Conservation (phyloP, 2,797 vertebrate genomes). For the Caiman crocodilus region DNA sequence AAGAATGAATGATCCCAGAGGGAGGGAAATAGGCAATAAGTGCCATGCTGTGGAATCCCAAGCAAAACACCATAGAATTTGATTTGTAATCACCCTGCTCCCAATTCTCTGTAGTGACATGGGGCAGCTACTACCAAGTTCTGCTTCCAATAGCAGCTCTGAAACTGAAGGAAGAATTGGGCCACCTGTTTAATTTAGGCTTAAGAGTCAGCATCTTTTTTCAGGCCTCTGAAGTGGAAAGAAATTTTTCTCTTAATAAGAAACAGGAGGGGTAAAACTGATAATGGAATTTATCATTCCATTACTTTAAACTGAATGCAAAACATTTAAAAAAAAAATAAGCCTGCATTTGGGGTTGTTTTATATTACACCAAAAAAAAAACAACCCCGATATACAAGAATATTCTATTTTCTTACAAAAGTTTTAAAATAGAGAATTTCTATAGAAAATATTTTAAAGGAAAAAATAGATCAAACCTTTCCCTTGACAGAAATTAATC, state of each 20-base stretch:
- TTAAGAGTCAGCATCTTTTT: background rate
- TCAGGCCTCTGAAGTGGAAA: background rate
- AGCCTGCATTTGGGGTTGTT: conserved; percentile 20
- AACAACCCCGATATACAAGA: conserved; percentile 61
- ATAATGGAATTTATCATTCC: conserved; percentile 26
- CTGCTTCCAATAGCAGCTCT: background rate
- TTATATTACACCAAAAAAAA: conserved; percentile 23
- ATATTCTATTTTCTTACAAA: conserved; percentile 65
- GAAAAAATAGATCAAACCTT: conserved; percentile 34
- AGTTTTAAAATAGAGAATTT: conserved; percentile 35
- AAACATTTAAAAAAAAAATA: background rate
- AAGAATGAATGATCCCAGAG: background rate
- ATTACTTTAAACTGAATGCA: background rate
- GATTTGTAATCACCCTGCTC: background rate
- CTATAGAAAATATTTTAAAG: conserved; percentile 50
- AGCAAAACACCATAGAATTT: background rate
- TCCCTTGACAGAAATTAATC: conserved; percentile 52
- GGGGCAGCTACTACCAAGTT: background rate
- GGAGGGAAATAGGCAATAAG: background rate
- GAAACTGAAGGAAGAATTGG: background rate
- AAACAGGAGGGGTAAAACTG: conserved; percentile 11
- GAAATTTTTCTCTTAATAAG: background rate
- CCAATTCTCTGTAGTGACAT: background rate
- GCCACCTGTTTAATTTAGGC: background rate
- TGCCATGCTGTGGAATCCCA: background rate